Evolutionary conservation across 2,888 invertebrate genomes (phyloP).

Genomic region (Gasteruption jaculator): DNA sequence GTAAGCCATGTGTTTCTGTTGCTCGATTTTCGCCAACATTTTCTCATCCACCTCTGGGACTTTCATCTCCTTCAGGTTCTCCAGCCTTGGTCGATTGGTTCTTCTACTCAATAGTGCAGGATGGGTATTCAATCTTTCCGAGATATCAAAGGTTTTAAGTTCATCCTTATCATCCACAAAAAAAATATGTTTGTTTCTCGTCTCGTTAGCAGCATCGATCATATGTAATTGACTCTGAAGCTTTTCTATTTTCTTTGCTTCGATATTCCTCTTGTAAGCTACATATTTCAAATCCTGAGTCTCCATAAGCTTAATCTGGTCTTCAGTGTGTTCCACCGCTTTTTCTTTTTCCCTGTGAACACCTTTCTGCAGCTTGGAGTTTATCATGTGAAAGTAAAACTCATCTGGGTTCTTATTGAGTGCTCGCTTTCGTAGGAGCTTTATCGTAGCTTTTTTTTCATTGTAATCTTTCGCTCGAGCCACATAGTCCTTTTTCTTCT

Average conservation of each 20-base stretch:
- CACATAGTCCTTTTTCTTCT: constrained; percentile 87
- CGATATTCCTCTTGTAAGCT: constrained; percentile 78
- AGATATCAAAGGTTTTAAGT: constrained; percentile 63
- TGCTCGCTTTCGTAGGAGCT: constrained; percentile 76
- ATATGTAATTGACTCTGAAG: constrained; percentile 78
- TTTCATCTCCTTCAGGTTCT: constrained; percentile 57
- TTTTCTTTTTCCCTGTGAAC: constrained; percentile 63
- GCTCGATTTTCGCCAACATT: constrained; percentile 55
- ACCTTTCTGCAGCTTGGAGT: constrained; percentile 66
- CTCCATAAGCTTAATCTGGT: constrained; percentile 84
- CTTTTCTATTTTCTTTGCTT: constrained; percentile 71
- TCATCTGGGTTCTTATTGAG: constrained; percentile 96
- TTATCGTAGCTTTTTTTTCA: constrained; percentile 77
- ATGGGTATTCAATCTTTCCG: constrained; percentile 70
- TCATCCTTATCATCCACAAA: constrained; percentile 68
- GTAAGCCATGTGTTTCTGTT: constrained; percentile 63
- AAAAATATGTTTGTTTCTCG: constrained; percentile 73
- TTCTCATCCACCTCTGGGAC: constrained; percentile 60
- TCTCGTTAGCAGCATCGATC: constrained; percentile 67
- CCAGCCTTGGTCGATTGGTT: constrained; percentile 65
- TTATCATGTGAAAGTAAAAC: constrained; percentile 97
- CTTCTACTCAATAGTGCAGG: constrained; percentile 65
- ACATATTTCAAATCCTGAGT: constrained; percentile 91
- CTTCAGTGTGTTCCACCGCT: constrained; percentile 71
- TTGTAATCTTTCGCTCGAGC: constrained; percentile 74